Percentiles rank a stretch among this genome's conserved stretches.
Evolutionary conservation across 1,140 invertebrate species (phyloP).

Genomic region (Kradibia gibbosae): DNA sequence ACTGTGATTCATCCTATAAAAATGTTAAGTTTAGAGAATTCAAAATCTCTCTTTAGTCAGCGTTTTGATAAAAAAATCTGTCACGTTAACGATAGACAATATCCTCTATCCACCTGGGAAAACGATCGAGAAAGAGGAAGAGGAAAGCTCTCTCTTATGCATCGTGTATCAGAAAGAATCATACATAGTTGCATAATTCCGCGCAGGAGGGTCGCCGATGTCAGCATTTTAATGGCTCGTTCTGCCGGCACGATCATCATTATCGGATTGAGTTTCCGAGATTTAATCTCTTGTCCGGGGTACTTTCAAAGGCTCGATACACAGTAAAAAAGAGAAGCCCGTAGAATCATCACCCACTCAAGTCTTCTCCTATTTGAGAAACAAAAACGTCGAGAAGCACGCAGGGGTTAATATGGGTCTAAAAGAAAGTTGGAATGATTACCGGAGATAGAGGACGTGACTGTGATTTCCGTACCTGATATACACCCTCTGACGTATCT

Average conservation of each 20-base stretch:
- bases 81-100: not conserved
- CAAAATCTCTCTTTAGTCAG: no score
- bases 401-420: not conserved
- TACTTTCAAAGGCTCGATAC: not conserved
- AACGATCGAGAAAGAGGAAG: no score
- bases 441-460: conserved; percentile 62
- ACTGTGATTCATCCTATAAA: no score
- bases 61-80: not conserved
- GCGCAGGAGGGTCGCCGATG: not conserved
- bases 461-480: conserved; percentile 66
- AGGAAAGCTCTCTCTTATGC: no score
- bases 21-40: no score
- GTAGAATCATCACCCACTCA: conserved; percentile 17
- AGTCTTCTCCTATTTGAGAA: not conserved
- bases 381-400: not conserved
- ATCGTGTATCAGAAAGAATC: conserved; percentile 29
- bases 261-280: conserved; percentile 36
- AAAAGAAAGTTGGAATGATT: conserved; percentile 17
- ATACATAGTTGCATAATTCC: conserved; percentile 25
- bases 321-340: conserved; percentile 41
- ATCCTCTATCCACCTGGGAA: not conserved
- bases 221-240: conserved; percentile 53
- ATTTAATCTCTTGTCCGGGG: conserved; percentile 30
- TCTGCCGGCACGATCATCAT: conserved; percentile 16
- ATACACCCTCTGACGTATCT: conserved; percentile 68